Evolutionary conservation across 2,797 vertebrate genomes (phyloP).

Genomic region (Sphenopsis melanotis): DNA sequence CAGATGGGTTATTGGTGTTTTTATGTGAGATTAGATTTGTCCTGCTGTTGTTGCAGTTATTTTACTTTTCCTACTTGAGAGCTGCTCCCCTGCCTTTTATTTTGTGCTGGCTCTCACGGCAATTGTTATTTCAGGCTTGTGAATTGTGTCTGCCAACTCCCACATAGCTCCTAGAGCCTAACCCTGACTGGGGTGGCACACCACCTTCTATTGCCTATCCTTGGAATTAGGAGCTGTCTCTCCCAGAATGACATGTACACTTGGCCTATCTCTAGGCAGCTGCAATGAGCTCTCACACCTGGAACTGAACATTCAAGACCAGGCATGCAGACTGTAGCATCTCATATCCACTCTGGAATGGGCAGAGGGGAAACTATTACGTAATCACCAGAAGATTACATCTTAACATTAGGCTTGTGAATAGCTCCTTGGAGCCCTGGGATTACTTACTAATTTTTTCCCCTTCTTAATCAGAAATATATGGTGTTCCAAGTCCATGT

Average conservation of each 20-base stretch:
- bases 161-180: not conserved
- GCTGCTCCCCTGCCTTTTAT: not conserved
- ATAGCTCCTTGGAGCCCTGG: not conserved
- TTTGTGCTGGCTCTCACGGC: conserved; percentile 1
- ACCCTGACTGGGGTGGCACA: not conserved
- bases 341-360: not conserved
- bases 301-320: conserved; percentile 17
- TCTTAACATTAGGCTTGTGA: not conserved
- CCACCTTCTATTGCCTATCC: not conserved
- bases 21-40: conserved; percentile 11
- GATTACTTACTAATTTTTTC: not conserved
- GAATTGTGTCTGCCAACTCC: conserved; percentile 5
- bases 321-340: not conserved
- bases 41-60: conserved; percentile 11
- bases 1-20: not conserved
- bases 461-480: not conserved
- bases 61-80: conserved; percentile 17
- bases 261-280: not conserved
- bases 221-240: not conserved
- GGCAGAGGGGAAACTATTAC: conserved; percentile 32
- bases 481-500: not conserved
- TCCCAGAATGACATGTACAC: not conserved
- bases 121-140: conserved; percentile 17
- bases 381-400: not conserved
- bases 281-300: not conserved